Percentiles rank a stretch among this genome's conserved stretches.
Conservation (phyloP, 2,797 vertebrate genomes). For the Falco berigora region DNA sequence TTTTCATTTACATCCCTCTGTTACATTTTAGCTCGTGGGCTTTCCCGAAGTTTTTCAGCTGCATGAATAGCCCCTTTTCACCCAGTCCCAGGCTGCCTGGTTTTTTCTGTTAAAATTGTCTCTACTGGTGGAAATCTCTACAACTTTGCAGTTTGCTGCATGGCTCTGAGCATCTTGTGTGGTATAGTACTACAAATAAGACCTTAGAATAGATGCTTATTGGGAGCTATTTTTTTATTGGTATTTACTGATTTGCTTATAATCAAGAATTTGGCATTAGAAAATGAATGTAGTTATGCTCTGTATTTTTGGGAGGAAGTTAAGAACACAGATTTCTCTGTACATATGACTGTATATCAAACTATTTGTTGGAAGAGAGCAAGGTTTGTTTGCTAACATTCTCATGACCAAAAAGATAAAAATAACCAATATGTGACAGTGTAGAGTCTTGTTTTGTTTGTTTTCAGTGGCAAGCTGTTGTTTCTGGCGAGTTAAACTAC, state of each 20-base stretch:
- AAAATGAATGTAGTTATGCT: background rate
- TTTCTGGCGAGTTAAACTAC: background rate
- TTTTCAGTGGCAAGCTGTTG: slow-evolving; percentile 31
- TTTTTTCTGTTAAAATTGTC: background rate
- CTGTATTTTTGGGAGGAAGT: background rate
- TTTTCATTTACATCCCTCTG: background rate
- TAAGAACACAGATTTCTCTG: background rate
- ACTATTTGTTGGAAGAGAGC: background rate
- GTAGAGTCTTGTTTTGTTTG: slow-evolving; percentile 15
- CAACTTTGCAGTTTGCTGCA: background rate
- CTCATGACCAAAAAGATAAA: background rate
- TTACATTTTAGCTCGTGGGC: background rate
- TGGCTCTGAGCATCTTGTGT: background rate
- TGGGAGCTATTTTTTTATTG: background rate
- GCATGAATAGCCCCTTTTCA: background rate
- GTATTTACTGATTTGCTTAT: background rate
- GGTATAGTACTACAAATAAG: background rate
- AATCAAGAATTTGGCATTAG: background rate
- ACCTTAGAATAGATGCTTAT: background rate
- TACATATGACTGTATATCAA: background rate
- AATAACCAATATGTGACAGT: background rate
- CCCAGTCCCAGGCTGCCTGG: background rate
- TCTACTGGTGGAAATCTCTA: background rate
- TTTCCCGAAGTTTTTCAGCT: background rate
- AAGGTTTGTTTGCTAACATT: slow-evolving; percentile 13